Evolutionary conservation across 2,888 invertebrate genomes (phyloP), one percentile per base, ranked within the genome.

Genomic region (Drosophila acutilabella): DNA sequence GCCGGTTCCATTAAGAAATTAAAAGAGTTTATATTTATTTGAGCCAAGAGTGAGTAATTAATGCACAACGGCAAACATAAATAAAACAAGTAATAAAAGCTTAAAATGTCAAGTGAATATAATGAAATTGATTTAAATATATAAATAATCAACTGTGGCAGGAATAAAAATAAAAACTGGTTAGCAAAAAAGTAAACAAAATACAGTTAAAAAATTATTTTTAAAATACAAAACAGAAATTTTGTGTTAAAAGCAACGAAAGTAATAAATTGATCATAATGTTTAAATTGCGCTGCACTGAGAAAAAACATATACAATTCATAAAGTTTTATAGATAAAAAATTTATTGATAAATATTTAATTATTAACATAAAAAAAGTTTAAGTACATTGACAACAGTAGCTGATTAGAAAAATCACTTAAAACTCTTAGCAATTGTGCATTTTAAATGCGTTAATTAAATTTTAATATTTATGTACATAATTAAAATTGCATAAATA

Each of bases 1-100:
- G 16, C 13, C 44, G 52, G 14, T 74, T 60, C 77, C 81, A 84
- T 81, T 81, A 81, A 74, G 71, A 76, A 79, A 81, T 68, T 47
- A 20, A 68, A 62, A 57, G 40, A 33, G 58, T 64, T 59, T 64
- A 59, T 64, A 71, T 69, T 68, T 20, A 68, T 20, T 13, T 23
- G 30, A 6, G 30, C 30, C 30, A 30, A 30, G 30, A 30, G 30
- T 30, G 45, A 74, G 61, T 61, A 74, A 65, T 74, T 74, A 66
- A 71, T 48, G 44, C 5, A 30, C 36, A 47, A 18, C 33, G 13
- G 33, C 42, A 7, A 33, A 2, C n/a, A 51, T 36, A 41, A 14
- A 40, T 2, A 26, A 33, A 30, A 26, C 16, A 18, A 71, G 20
- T 30, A 38, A 50, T 45, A 47, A 59, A 60, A 40, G 23, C 52